Evolutionary conservation across 2,888 invertebrate genomes (phyloP).

Genomic region (Criorhina ranunculi): DNA sequence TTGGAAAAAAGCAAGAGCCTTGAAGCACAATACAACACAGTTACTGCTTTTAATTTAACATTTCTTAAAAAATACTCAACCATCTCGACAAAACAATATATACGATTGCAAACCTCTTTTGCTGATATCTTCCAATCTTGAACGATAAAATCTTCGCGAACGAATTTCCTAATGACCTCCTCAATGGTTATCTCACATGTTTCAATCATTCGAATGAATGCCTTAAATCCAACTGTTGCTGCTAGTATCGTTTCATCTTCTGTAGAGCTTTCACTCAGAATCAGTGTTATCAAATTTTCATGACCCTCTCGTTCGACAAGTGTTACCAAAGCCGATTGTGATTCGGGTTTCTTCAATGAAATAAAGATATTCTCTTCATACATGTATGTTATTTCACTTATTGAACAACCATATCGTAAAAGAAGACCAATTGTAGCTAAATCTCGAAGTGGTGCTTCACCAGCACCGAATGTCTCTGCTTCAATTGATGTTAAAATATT

Average conservation of each 20-base stretch:
- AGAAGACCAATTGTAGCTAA: constrained; percentile 93
- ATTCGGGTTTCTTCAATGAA: constrained; percentile 91
- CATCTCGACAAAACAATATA: not conserved
- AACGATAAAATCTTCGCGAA: constrained; percentile 92
- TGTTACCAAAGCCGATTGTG: constrained; percentile 93
- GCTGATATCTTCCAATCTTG: constrained; percentile 90
- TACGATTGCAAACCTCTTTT: constrained; percentile 83
- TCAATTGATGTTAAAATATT: constrained; percentile 90
- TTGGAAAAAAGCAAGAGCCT: no score
- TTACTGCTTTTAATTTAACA: no score
- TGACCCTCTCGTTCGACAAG: constrained; percentile 93
- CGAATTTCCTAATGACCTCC: constrained; percentile 92
- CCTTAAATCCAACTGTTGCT: constrained; percentile 92
- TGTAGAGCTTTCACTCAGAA: constrained; percentile 91
- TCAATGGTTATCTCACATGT: constrained; percentile 92
- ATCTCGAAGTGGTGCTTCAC: constrained; percentile 91
- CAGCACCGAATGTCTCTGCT: constrained; percentile 92
- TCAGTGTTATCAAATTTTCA: constrained; percentile 91
- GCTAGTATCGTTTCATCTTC: constrained; percentile 91
- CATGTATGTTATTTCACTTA: constrained; percentile 90
- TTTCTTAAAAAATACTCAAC: constrained; percentile 15
- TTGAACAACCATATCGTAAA: constrained; percentile 90
- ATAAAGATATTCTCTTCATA: constrained; percentile 93
- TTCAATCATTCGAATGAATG: constrained; percentile 94
- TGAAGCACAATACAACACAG: not conserved